phyloP scores from a whole-genome alignment of 2,113 vertebrate species.

The Sminthopsis crassicaudata region DNA sequence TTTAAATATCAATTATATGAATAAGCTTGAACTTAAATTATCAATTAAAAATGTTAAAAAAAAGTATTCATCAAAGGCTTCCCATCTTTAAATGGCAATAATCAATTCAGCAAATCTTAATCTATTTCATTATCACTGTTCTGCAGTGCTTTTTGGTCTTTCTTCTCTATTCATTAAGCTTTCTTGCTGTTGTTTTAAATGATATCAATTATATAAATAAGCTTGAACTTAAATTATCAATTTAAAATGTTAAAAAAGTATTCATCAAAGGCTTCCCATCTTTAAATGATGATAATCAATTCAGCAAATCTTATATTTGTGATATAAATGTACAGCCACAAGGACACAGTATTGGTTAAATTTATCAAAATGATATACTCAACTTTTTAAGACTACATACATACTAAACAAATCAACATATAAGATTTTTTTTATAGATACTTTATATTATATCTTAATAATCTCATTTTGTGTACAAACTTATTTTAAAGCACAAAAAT shows the following conservation, averaged over 20 bases:
- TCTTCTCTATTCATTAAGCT: not conserved
- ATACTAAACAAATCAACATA: not conserved
- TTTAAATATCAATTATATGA: not conserved
- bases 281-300: not conserved
- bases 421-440: not conserved
- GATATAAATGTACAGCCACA: not conserved
- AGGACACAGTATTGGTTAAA: not conserved
- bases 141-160: not conserved
- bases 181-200: not conserved
- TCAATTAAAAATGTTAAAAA: not conserved
- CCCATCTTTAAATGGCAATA: not conserved
- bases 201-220: not conserved
- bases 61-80: not conserved
- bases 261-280: not conserved
- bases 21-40: not conserved
- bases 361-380: not conserved
- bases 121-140: no score
- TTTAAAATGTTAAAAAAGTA: not conserved
- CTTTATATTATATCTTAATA: not conserved
- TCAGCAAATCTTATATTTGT: not conserved
- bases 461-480: not conserved
- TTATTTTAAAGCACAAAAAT: not conserved
- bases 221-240: not conserved
- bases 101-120: not conserved
- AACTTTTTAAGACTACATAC: not conserved